phyloP scores from a whole-genome alignment of 2,797 vertebrate genomes.

The Protosalanx chinensis region DNA sequence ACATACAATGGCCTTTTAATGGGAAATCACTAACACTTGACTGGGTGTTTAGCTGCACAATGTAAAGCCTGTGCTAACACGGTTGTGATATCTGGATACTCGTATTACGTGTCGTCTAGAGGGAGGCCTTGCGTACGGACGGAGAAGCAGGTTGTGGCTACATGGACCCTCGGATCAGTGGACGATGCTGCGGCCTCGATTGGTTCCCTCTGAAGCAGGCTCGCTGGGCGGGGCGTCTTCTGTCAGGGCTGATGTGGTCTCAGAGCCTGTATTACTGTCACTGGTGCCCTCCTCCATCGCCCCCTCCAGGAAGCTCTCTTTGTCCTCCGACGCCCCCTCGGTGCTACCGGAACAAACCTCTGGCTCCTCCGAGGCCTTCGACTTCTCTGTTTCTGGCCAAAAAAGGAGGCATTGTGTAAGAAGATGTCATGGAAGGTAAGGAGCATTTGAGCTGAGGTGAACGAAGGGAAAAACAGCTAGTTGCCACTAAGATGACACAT shows the following conservation, averaged over 20 bases:
- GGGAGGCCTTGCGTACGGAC: slow-evolving; percentile 13
- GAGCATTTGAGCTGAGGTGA: background rate
- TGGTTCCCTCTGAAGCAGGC: slow-evolving; percentile 52
- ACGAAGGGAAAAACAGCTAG: too few species aligned
- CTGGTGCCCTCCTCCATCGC: slow-evolving; percentile 93
- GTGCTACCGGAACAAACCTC: slow-evolving; percentile 78
- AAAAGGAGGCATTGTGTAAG: background rate
- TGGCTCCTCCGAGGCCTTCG: slow-evolving; percentile 67
- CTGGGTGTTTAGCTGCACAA: slow-evolving; percentile 14
- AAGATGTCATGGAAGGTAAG: background rate
- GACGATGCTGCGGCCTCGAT: slow-evolving; percentile 44
- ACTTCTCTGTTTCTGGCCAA: slow-evolving; percentile 50
- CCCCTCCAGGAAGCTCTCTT: slow-evolving; percentile 87
- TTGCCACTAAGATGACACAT: background rate
- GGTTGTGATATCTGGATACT: slow-evolving; percentile 48
- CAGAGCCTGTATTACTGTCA: slow-evolving; percentile 93
- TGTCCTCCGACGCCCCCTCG: slow-evolving; percentile 83
- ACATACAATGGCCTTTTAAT: background rate
- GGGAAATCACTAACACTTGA: background rate
- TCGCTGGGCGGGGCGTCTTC: slow-evolving; percentile 62
- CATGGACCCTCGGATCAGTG: slow-evolving; percentile 43
- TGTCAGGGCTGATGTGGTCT: slow-evolving; percentile 81
- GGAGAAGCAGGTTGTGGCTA: background rate
- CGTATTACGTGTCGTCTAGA: slow-evolving; percentile 46
- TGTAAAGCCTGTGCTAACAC: slow-evolving; percentile 31